phyloP scores from a whole-genome alignment of 2,113 vertebrate genomes.

The Pedetes capensis region DNA sequence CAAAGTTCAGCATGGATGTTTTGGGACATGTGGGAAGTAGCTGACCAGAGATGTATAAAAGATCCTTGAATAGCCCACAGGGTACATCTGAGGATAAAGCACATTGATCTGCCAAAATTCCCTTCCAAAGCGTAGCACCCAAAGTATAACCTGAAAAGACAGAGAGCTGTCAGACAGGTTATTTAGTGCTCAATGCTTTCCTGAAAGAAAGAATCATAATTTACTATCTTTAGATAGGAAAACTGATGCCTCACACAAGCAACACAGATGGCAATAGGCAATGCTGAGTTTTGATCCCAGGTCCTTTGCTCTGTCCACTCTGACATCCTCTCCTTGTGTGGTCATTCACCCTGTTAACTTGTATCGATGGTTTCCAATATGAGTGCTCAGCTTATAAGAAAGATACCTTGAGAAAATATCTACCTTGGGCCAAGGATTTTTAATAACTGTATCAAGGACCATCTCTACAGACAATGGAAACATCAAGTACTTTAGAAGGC shows the following conservation, averaged over 20 bases:
- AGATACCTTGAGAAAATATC: background rate
- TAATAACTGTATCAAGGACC: slow-evolving; percentile 66
- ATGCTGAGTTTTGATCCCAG: background rate
- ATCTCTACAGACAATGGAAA: slow-evolving; percentile 75
- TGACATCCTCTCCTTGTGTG: background rate
- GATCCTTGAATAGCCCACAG: background rate
- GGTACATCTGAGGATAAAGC: background rate
- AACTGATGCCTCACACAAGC: background rate
- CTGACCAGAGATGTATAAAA: background rate
- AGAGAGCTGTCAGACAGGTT: background rate
- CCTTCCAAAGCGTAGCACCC: background rate
- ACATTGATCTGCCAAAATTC: background rate
- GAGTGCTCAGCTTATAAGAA: background rate
- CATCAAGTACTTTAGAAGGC: slow-evolving; percentile 60
- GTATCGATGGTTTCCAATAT: background rate
- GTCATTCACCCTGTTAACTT: background rate
- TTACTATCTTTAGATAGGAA: background rate
- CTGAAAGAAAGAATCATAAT: background rate
- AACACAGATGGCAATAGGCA: background rate
- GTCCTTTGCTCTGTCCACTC: background rate
- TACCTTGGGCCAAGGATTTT: slow-evolving; percentile 39
- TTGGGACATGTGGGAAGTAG: background rate
- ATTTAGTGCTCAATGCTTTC: background rate
- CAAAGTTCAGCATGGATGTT: background rate
- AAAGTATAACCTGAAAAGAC: background rate